Evolutionary conservation across 1,140 invertebrate species (phyloP).

Genomic region (Glomeris maerens): DNA sequence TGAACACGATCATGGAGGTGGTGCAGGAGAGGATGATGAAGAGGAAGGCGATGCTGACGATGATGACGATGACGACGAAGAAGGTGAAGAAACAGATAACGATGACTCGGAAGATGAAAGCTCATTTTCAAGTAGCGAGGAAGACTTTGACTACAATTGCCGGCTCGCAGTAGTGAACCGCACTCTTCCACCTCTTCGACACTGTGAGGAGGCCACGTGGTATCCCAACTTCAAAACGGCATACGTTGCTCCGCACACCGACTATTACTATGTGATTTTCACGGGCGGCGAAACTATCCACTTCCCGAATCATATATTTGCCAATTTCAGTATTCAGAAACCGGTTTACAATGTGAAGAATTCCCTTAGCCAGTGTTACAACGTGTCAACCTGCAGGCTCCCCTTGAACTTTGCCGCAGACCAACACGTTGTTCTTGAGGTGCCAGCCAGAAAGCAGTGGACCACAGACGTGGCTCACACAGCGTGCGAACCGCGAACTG

Average conservation of each 20-base stretch:
- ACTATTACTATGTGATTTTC: constrained; percentile 8
- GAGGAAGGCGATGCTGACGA: neutral
- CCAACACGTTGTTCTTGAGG: constrained; percentile 7
- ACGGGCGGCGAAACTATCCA: neutral
- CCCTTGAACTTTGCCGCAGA: constrained; percentile 5
- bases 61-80: neutral
- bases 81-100: neutral
- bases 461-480: neutral
- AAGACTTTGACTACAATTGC: neutral
- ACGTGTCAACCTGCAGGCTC: constrained; percentile 1
- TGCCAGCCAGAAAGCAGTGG: constrained; percentile 2
- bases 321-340: constrained; percentile 4
- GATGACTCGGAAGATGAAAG: constrained; percentile 6
- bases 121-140: constrained; percentile 12
- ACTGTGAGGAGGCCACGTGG: neutral
- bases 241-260: constrained; percentile 2
- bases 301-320: constrained; percentile 3
- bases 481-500: constrained; percentile 4
- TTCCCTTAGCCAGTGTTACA: neutral
- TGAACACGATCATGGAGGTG: too few species aligned
- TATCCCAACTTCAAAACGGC: neutral
- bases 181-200: neutral
- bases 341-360: constrained; percentile 4
- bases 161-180: constrained; percentile 1
- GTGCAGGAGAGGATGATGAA: neutral